Evolutionary conservation across 2,888 invertebrate genomes (phyloP).

Genomic region (Andricus quercusramuli): DNA sequence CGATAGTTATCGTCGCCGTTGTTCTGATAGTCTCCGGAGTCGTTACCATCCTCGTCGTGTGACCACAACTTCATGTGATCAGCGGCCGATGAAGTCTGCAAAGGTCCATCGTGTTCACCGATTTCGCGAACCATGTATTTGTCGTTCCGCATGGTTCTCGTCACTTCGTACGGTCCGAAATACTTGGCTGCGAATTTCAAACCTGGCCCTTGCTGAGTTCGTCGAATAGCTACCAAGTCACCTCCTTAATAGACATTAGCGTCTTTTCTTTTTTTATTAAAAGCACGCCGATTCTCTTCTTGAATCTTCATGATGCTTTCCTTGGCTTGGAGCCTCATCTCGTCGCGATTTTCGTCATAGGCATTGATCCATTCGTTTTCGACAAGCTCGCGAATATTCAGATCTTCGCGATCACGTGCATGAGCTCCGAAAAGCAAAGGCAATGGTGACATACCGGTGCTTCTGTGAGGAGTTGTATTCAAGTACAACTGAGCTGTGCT

Average conservation of each 20-base stretch:
- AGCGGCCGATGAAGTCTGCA: conserved; percentile 46
- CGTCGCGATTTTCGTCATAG: conserved; percentile 26
- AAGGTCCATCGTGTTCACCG: conserved; percentile 50
- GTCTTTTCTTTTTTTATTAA: conserved; percentile 46
- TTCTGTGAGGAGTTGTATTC: conserved; percentile 6
- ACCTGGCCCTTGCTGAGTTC: conserved; percentile 54
- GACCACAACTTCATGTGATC: conserved; percentile 53
- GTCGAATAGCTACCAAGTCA: conserved; percentile 54
- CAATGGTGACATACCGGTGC: too few relatives aligned
- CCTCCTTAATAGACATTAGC: conserved; percentile 44
- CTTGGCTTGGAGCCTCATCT: too few relatives aligned
- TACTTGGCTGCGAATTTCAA: conserved; percentile 52
- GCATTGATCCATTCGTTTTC: conserved; percentile 45
- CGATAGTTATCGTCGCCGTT: too few relatives aligned
- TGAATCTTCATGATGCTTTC: conserved; percentile 47
- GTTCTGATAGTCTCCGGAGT: too few relatives aligned
- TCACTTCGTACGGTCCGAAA: conserved; percentile 53
- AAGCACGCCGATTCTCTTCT: conserved; percentile 47
- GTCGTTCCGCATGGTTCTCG: conserved; percentile 45
- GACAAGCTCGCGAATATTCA: conserved; percentile 40
- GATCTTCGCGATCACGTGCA: background rate
- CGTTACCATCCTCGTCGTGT: background rate
- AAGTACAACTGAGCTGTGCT: too few relatives aligned
- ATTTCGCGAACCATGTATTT: conserved; percentile 46
- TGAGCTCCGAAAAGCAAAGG: too few relatives aligned